Evolutionary conservation across 2,113 vertebrate species (phyloP).

Genomic region (Anguilla rostrata): DNA sequence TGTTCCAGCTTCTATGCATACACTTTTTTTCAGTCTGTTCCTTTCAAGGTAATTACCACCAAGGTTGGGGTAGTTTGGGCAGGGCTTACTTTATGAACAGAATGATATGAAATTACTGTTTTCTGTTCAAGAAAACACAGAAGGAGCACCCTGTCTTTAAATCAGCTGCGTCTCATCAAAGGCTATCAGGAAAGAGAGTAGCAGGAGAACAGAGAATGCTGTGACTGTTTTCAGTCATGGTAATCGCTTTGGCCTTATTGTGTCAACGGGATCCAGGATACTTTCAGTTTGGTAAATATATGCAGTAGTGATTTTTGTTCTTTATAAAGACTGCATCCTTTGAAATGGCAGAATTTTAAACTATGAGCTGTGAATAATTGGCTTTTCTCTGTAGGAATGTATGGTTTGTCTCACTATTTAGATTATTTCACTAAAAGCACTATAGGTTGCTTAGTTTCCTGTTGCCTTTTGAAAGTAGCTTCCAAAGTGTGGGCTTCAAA

Average conservation of each 20-base stretch:
- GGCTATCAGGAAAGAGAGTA: neutral
- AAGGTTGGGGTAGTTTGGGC: neutral
- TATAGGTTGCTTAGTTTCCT: too few relatives aligned
- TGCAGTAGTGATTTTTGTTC: neutral
- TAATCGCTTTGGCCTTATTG: neutral
- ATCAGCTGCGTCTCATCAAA: slow-evolving; percentile 31
- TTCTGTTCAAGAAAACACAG: slow-evolving; percentile 14
- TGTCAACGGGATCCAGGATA: neutral
- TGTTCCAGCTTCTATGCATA: neutral
- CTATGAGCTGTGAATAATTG: too few relatives aligned
- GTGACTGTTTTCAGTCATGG: neutral
- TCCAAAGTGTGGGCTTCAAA: neutral
- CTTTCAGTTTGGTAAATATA: neutral
- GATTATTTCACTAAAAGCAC: too few relatives aligned
- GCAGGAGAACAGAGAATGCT: neutral
- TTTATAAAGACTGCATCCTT: neutral
- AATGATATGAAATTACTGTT: slow-evolving; percentile 16
- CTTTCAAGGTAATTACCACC: slow-evolving; percentile 26
- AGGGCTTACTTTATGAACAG: neutral
- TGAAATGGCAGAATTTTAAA: neutral
- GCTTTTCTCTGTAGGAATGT: too few relatives aligned
- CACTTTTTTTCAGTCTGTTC: neutral
- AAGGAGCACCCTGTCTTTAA: slow-evolving; percentile 13
- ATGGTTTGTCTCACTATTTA: too few relatives aligned
- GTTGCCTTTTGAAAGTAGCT: neutral